Base-by-base conservation (phyloP, 2,888 invertebrate species). In the Tenthredo livida region DNA sequence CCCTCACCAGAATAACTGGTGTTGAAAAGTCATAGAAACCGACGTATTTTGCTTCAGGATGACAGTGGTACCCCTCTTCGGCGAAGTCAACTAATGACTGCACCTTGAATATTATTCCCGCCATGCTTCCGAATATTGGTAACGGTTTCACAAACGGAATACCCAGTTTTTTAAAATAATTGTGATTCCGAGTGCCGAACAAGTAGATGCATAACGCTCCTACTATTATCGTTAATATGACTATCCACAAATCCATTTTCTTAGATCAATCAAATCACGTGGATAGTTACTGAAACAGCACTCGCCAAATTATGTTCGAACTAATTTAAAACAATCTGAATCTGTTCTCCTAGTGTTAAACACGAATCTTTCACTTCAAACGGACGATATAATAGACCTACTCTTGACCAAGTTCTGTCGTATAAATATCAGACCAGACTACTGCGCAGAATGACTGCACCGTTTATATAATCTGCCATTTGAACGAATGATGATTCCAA, bases 11-110 rank as follows among this genome's bases (percentile, higher is more conserved):
- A 1, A 90, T 84, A 1, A 89, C 17, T 0, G 90, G 90, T 9
- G 78, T 85, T n/a, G 47, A 84, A 50, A 89, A 87, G n/a, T 91
- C 90, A 58, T 87, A 89, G 33, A 89, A 86, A 3, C 90, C 90
- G 4, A 90, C 78, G 84, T 91, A 91, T 50, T 89, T 90, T 0
- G 90, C 89, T 0, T 90, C 83, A 0, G 87, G 86, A 47, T 88
- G 3, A 50, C 6, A 17, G 25, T 58, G 5, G 58, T 78, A 78
- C 17, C n/a, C 54, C 10, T 58, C 37, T 10, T 58, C 54, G 9
- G 33, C 2, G 3, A 54, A 10, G 17, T 54, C 25, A 17, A 17
- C 17, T 21, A 54, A 1, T 12, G 54, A 5, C 50, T 78, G 37
- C 3, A 5, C 33, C n/a, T 33, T 29, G 1, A 78, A 78, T 10